Evolutionary conservation across 2,888 invertebrate species (phyloP), one percentile per base, ranked within the genome.

Genomic region (Lapara coniferarum): DNA sequence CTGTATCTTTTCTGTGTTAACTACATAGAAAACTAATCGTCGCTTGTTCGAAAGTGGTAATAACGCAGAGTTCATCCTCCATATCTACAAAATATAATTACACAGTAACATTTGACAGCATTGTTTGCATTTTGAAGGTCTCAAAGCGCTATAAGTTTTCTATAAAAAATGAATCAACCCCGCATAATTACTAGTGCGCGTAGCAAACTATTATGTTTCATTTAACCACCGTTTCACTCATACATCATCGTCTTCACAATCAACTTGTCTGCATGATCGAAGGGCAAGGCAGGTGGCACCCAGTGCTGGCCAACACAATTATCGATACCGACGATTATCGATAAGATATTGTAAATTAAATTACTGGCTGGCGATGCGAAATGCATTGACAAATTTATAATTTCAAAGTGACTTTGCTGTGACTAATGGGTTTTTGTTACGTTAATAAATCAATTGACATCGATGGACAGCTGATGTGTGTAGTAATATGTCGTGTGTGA

Each of bases 191-290:
- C 19, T 14, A 19, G 56, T 13, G 13, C 46, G 49, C 19, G 63
- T 63, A 46, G 19, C 49, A 49, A 63, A 63, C 63, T 19, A 63
- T 63, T 49, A 63, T 49, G 49, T 63, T 16, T 49, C 46, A 46
- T 49, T 63, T 19, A 63, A 49, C 63, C 49, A 49, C 46, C 63
- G 63, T 46, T 63, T 63, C 63, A 46, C 63, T 63, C 49, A 63
- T 63, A 25, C 25, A 25, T 19, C 49, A 63, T 63, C 63, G 49
- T 49, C 63, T 13, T 19, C 49, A 69, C 53, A 69, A 69, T 69
- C 68, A 69, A 69, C 68, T 69, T 69, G 68, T 69, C 68, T 16
- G 52, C 37, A 16, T 69, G 68, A 69, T 69, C 49, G 59, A 69
- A 53, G 44, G 53, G 44, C 63, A 10, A 19, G 58, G 57, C 68